Percentiles rank a stretch among this genome's conserved stretches.
Evolutionary conservation across 2,888 invertebrate species (phyloP).

Genomic region (Thera obeliscata): DNA sequence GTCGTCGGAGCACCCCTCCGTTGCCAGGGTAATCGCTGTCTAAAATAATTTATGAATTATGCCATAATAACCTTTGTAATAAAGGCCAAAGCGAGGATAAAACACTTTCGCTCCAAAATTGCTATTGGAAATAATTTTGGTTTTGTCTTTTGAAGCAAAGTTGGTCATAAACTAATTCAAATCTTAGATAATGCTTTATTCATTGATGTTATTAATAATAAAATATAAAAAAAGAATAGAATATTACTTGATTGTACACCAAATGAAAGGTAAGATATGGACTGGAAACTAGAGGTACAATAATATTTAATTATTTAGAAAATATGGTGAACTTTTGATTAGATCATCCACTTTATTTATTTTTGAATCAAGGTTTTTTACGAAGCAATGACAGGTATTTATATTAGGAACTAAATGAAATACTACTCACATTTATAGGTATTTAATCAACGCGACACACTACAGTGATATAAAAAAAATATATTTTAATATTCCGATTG

Average conservation of each 20-base stretch:
- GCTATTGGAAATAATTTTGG: constrained; percentile 53
- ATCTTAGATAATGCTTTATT: not conserved
- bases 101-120: constrained; percentile 66
- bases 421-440: not conserved
- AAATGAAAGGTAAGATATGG: too few relatives aligned
- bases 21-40: constrained; percentile 65
- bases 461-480: not conserved
- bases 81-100: constrained; percentile 66
- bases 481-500: not conserved
- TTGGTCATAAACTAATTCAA: constrained; percentile 13
- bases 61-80: constrained; percentile 76
- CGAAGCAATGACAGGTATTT: too few relatives aligned
- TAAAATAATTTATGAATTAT: constrained; percentile 79
- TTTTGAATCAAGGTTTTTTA: too few relatives aligned
- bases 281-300: too few relatives aligned
- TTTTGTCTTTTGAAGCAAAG: constrained; percentile 23
- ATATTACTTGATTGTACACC: too few relatives aligned
- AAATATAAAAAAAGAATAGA: too few relatives aligned
- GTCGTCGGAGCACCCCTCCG: constrained; percentile 50
- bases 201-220: not conserved
- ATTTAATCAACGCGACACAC: not conserved
- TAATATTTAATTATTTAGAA: too few relatives aligned
- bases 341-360: too few relatives aligned
- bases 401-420: too few relatives aligned
- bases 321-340: too few relatives aligned